Base-by-base conservation (phyloP, 2,888 invertebrate species). In the Scaptomyza caliginosa region DNA sequence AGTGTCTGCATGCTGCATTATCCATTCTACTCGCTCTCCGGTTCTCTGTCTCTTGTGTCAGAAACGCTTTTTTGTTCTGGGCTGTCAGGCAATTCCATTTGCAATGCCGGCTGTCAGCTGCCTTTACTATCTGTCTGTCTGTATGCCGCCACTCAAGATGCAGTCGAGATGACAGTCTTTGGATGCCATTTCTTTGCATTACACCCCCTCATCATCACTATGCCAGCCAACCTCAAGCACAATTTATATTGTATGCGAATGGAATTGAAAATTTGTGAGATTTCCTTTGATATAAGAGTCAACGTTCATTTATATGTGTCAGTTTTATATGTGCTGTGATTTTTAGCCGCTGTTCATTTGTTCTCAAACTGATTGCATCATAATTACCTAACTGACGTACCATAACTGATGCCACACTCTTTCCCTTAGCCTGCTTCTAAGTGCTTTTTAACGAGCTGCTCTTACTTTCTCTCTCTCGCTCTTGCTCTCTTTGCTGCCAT, bases 361-460 rank as follows among this genome's bases (percentile, higher is more conserved):
- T 75, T 71, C 72, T 66, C 40, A 62, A 51, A 64, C 80, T 84
- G 85, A 84, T 78, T 84, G 78, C 78, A 84, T 81, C 87, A 85
- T 81, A 81, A 81, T 81, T 87, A 81, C 87, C 74, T 59, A 62
- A 66, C 75, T 57, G 62, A 46, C 65, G 65, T 49, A 45, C 65
- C 63, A 38, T 34, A 74, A 55, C 55, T 74, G 45, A 34, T 50
- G 26, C 51, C 24, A 23, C 17, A 21, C 45, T 28, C 11, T 23
- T 32, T 6, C 40, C 28, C 11, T 13, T 28, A 19, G 28, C 13
- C 32, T 48, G 50, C 17, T 57, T 64, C 83, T 83, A 83, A 83
- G 88, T 88, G 83, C 76, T 87, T 87, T 83, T 83, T 83, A 83
- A 83, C 88, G 83, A 83, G 88, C 88, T 78, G 34, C 51, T 49